Conservation (phyloP, 1,140 invertebrate species). For the Periplaneta americana region DNA sequence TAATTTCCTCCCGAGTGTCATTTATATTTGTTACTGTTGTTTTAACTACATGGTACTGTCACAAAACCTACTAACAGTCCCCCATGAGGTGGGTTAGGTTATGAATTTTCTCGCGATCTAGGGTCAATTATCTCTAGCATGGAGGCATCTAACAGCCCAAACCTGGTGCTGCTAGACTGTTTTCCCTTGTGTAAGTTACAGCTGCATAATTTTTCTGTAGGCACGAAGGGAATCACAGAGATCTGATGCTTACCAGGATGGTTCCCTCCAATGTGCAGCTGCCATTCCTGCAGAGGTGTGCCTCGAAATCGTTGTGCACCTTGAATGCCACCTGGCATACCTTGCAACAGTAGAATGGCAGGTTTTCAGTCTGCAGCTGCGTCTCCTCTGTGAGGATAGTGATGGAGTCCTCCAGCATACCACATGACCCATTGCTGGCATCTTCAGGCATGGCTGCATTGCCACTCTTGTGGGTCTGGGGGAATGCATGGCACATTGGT, state of each 20-base stretch:
- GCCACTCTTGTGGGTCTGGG: not conserved
- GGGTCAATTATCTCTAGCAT: too few species aligned
- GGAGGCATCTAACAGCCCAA: too few species aligned
- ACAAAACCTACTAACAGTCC: too few species aligned
- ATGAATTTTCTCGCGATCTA: too few species aligned
- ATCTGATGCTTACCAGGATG: not conserved
- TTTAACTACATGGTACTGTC: too few species aligned
- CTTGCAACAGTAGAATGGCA: conserved; percentile 23
- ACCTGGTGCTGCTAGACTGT: too few species aligned
- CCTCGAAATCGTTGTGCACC: conserved; percentile 19
- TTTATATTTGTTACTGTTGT: too few species aligned
- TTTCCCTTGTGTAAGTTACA: too few species aligned
- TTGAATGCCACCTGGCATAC: conserved; percentile 20
- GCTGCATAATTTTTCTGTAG: not conserved
- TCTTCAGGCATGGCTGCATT: not conserved
- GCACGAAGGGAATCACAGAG: not conserved
- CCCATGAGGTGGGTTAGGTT: too few species aligned
- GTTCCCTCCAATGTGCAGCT: not conserved
- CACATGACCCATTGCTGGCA: too few species aligned
- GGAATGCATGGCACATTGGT: not conserved
- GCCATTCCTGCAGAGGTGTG: conserved; percentile 18
- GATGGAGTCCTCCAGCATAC: not conserved
- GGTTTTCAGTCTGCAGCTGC: conserved; percentile 1
- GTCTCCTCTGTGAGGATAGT: not conserved
- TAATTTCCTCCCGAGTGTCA: too few species aligned